A percentile compares a stretch with the other conserved stretches of the same genome.
phyloP scores from a whole-genome alignment of 2,888 invertebrate genomes.

The Lomographa bimaculata region DNA sequence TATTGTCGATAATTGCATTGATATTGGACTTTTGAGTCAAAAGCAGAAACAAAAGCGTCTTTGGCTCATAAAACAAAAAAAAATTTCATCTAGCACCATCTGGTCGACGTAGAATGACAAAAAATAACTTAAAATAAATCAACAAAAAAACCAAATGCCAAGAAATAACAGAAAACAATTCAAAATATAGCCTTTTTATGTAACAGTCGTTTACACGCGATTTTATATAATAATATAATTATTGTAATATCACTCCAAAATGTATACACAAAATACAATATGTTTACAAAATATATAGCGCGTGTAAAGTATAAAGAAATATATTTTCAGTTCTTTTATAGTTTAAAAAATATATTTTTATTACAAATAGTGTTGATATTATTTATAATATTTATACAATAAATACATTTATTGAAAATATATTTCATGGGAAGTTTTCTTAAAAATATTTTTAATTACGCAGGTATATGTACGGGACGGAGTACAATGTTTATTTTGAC shows the following conservation, averaged over 20 bases:
- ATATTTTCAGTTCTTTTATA: conserved; percentile 17
- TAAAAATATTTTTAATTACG: conserved; percentile 42
- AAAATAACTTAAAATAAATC: conserved; percentile 39
- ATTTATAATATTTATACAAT: neutral
- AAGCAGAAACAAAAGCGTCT: conserved; percentile 63
- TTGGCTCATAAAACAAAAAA: conserved; percentile 69
- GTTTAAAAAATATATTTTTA: conserved; percentile 6
- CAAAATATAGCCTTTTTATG: conserved; percentile 16
- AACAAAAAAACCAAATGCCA: conserved; percentile 42
- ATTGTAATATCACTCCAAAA: no score
- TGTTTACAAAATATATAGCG: conserved; percentile 2
- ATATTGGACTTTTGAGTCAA: no score
- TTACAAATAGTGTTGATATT: neutral
- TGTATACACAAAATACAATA: neutral
- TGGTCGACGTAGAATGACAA: conserved; percentile 52
- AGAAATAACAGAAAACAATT: conserved; percentile 35
- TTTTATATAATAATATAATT: neutral
- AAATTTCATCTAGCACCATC: conserved; percentile 77
- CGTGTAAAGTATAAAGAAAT: conserved; percentile 15
- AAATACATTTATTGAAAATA: conserved; percentile 5
- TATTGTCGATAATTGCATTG: no score
- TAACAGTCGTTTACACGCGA: conserved; percentile 13
- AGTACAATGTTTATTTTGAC: conserved; percentile 47
- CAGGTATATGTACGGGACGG: conserved; percentile 63
- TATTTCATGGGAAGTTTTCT: conserved; percentile 16